Evolutionary conservation across 1,140 invertebrate species (phyloP), one percentile per base, ranked within the genome.

Genomic region (Papilio polyxenes): DNA sequence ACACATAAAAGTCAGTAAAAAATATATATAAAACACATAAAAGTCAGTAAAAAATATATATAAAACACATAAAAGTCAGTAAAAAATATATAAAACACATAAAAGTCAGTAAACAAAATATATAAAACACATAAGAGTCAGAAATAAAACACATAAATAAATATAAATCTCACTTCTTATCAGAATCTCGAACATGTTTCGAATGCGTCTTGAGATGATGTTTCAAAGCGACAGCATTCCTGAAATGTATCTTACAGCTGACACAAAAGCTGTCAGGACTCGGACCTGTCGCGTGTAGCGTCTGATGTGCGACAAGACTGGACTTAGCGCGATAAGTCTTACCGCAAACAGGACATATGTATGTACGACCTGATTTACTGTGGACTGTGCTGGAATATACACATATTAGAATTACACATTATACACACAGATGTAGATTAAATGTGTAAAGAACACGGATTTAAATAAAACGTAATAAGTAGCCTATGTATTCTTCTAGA

Each of bases 131-230:
- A 44, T 44, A 44, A 44, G 3, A 44, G 40, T 44, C 40, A 44
- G 40, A 11, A 65, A 11, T 17, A 80, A 44, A 44, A 4, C 40
- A 4, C 40, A 44, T 2, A 10, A 6, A 51, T 65, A 20, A 20
- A 20, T 17, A 65, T 5, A 20, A 77, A 75, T n/a, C 87, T 83
- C 20, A 90, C 88, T 84, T 88, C 40, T 87, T 88, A 62, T 87
- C 85, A 1, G 49, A 49, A 2, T 89, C 88, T 5, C 31, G 80
- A 13, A 88, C 80, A 59, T 92, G 91, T 6, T 75, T 85, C 0
- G 87, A 89, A 72, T 91, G 87, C 0, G 86, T 88, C 31, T 80
- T 84, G n/a, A 92, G 69, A 75, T 92, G 91, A 23, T 90, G 83
- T 9, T 75, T 81, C 1, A 92, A 82, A 5, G 83, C 88, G 2